Evolutionary conservation across 2,113 vertebrate genomes (phyloP), one percentile per base, ranked within the genome.

Genomic region (Morone chrysops): DNA sequence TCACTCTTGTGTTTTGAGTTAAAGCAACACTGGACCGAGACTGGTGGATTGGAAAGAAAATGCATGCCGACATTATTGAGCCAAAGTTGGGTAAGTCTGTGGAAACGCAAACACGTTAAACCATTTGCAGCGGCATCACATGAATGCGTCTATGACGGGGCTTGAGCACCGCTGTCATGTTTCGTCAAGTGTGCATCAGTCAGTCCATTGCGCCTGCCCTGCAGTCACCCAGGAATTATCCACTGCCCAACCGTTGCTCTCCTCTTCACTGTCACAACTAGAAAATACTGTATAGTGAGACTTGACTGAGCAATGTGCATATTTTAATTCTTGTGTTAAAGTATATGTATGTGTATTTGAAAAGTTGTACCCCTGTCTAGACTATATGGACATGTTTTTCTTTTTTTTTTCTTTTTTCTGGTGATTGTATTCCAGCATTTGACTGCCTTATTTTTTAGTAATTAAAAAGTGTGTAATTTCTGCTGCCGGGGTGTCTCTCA

Each of bases 211-310:
- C 16, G 50, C 5, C n/a, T 17, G 68, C 17, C 22, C 18, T 47
- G 31, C 25, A 17, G 73, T 45, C 61, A 60, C 45, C 53, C 43
- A 45, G 45, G 47, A 68, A 50, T 60, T 36, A 72, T n/a, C 51
- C 60, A 16, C 20, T 50, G 51, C 31, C 31, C 2, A 0, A 9
- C n/a, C 3, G 8, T 12, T 47, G 14, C 43, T 11, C 54, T 61
- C 17, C 22, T 12, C 36, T 63, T 56, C 6, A 40, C 12, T 9
- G 13, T 51, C 6, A 16, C 11, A 40, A 17, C 8, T 11, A 17
- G 22, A 25, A 41, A 50, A 70, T 6, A 36, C 20, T 6, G 54
- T 57, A 5, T 25, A 48, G 8, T 36, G 6, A 47, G 20, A 2
- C 20, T n/a, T 10, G 1, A 51, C 11, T 59, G 17, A 17, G 54